Base-by-base conservation (phyloP, 1,140 invertebrate genomes). In the Olivierus martensii region DNA sequence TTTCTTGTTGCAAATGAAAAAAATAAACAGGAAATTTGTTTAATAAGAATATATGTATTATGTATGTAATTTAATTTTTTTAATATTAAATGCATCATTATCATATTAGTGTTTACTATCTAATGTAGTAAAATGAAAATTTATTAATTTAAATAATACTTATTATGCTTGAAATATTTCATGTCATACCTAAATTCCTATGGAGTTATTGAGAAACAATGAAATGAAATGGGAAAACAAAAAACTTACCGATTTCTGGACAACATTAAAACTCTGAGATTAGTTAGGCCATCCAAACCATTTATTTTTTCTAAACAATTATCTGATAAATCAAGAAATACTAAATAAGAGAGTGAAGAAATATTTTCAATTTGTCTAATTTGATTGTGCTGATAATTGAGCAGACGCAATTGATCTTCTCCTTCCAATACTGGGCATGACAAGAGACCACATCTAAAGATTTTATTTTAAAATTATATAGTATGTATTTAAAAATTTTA, bases 271-370 rank as follows among this genome's bases (percentile, higher is more conserved):
- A 56, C 44, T 42, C 49, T 51, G 34, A 56, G 54, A 38, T 49
- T 51, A 22, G 28, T 19, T 38, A 56, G 48, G 37, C 36, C 15
- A n/a, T 56, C 54, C 46, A 56, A 44, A 22, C 54, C 49, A 52
- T 28, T 51, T 28, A 56, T 56, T 9, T 51, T 34, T 35, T 56
- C 54, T 43, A 56, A 22, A 22, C 51, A 36, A 19, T 56, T 56
- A n/a, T 56, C 54, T 12, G 54, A 56, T 34, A 56, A 51, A 44
- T 56, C 54, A 47, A 56, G 54, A 35, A 56, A 56, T 48, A 50
- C 51, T 39, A 56, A 39, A 46, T 56, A 51, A 36, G 54, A 51
- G 47, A 56, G 46, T 15, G 46, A 18, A 11, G 51, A 45, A 14
- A 56, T 38, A 35, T 56, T 56, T 48, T 56, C 54, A 51, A 56